Evolutionary conservation across 2,888 invertebrate species (phyloP).

Genomic region (Drosophila atroscutellata): DNA sequence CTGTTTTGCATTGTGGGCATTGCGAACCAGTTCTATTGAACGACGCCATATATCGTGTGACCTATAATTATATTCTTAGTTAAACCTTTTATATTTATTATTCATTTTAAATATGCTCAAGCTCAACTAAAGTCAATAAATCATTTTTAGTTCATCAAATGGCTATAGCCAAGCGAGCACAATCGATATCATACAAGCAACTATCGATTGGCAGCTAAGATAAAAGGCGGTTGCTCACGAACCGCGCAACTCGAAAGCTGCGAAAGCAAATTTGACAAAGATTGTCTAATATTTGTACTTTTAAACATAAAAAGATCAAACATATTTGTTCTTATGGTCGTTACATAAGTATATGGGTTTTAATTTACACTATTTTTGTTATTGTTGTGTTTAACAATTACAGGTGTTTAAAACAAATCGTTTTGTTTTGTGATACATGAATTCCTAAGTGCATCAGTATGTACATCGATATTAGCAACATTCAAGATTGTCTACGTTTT

Average conservation of each 20-base stretch:
- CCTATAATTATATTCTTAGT: background rate
- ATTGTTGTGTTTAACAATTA: constrained; percentile 11
- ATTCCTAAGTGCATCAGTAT: constrained; percentile 8
- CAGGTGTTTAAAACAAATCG: background rate
- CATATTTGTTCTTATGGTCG: background rate
- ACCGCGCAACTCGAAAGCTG: background rate
- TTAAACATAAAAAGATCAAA: background rate
- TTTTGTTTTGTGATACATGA: background rate
- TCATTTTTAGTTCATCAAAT: background rate
- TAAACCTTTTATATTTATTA: background rate
- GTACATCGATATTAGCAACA: background rate
- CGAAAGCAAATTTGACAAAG: background rate
- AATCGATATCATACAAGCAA: background rate
- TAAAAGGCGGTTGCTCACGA: background rate
- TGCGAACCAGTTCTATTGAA: constrained; percentile 14
- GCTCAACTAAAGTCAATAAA: too few species aligned
- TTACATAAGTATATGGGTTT: background rate
- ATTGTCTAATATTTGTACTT: background rate
- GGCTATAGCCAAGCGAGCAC: background rate
- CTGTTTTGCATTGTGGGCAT: background rate
- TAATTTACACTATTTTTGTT: constrained; percentile 7
- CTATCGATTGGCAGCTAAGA: constrained; percentile 12
- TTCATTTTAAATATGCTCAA: background rate
- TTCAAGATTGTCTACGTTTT: background rate
- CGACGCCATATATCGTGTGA: background rate